Evolutionary conservation across 2,797 vertebrate genomes (phyloP), one percentile per base, ranked within the genome.

Genomic region (Sebastes hubbsi): DNA sequence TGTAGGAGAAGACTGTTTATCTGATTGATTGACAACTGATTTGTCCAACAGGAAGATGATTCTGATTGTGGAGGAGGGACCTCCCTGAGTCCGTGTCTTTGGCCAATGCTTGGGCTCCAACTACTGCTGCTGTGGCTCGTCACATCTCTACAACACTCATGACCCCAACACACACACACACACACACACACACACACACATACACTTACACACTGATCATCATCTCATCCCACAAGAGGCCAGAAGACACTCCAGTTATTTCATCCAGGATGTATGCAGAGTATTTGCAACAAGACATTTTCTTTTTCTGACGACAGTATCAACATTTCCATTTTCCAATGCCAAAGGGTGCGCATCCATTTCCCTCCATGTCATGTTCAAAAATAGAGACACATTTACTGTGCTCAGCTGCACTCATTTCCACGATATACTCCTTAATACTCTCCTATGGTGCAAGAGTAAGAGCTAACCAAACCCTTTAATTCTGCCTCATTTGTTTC

Each of bases 21-120:
- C 22, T 63, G n/a, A 78, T 59, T 87, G 22, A 73, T 16, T 93
- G 9, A 81, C 58, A 11, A n/a, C 18, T 91, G 76, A 80, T 91
- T 75, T 83, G 20, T 92, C 86, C 89, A 77, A 92, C 96, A 99
- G 99, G 98, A 99, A 85, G 97, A 99, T 91, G 97, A 97, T 13
- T 96, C 97, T 1, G 98, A 99, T 88, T 99, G 99, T 10, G 99
- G 99, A 85, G 96, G 97, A 7, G 98, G 95, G 90, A 97, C 96
- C 91, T 94, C 94, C 78, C 90, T 99, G 90, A 97, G 89, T 80
- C 96, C 97, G n/a, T 96, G 97, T 56, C 93, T 97, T 24, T 97
- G 97, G 96, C 95, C 95, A 30, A 75, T 97, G 93, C 76, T 97
- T 61, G 95, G 94, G 84, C 93, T 97, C 91, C 99, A 99, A 88